phyloP scores from a whole-genome alignment of 2,113 vertebrate genomes.

The Antigone vipio region DNA sequence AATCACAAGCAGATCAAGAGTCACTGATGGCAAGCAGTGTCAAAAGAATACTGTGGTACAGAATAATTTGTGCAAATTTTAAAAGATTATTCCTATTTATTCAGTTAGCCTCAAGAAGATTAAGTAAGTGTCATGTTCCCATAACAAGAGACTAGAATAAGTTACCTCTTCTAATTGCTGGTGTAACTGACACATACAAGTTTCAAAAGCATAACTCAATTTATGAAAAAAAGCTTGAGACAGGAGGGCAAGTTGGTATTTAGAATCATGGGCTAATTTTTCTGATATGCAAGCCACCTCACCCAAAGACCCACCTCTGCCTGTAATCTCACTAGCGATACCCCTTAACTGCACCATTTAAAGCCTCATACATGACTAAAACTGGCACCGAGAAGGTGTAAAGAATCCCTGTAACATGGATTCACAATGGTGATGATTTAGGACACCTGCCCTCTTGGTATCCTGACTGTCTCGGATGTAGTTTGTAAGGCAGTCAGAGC shows the following conservation, averaged over 20 bases:
- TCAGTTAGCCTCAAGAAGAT: constrained; percentile 18
- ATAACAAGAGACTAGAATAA: constrained; percentile 18
- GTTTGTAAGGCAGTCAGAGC: background rate
- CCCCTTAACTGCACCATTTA: background rate
- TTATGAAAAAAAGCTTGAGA: background rate
- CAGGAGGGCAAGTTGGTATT: background rate
- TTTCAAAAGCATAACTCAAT: background rate
- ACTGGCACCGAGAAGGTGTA: background rate
- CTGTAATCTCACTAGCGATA: background rate
- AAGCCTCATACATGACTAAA: background rate
- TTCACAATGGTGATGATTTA: background rate
- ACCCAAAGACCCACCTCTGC: background rate
- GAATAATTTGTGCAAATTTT: constrained; percentile 49
- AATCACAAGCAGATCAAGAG: constrained; percentile 9
- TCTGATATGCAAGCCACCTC: background rate
- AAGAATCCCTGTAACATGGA: background rate
- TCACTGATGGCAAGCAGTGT: background rate
- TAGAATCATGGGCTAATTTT: background rate
- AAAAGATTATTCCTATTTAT: constrained; percentile 43
- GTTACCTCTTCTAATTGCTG: constrained; percentile 8
- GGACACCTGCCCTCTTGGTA: background rate
- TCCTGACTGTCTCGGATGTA: background rate
- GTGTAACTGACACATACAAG: background rate
- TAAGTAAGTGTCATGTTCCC: constrained; percentile 45
- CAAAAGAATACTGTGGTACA: constrained; percentile 31